These are phyloP conservation scores for Acrobasis repandana DNA, from an alignment of 2,888 invertebrate species.

Conservation along the genomic window DNA sequence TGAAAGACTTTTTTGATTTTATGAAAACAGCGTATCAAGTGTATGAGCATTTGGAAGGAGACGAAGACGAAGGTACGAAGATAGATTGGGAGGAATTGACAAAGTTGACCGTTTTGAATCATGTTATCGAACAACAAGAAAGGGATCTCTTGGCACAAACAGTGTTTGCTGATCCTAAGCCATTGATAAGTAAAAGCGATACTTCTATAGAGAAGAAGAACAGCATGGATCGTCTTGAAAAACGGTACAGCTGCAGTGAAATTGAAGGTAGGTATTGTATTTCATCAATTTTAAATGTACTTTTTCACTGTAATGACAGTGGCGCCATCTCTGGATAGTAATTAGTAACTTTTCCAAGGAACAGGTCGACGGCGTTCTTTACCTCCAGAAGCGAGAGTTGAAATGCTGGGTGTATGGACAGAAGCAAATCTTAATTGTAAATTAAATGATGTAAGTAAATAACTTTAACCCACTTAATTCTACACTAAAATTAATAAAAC, in stretches of 20 bases:
- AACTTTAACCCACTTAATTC: not conserved
- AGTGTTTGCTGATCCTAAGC: slow-evolving; percentile 55
- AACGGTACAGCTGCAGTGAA: slow-evolving; percentile 68
- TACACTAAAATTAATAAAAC: not conserved
- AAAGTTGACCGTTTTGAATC: slow-evolving; percentile 74
- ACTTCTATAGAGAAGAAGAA: slow-evolving; percentile 55
- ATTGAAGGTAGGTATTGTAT: slow-evolving; percentile 63
- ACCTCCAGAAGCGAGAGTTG: slow-evolving; percentile 63
- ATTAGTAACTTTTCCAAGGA: slow-evolving; percentile 40
- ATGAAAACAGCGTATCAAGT: slow-evolving; percentile 89
- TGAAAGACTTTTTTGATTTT: slow-evolving; percentile 88
- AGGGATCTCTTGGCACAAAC: slow-evolving; percentile 69
- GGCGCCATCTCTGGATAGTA: slow-evolving; percentile 38
- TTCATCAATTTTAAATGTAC: slow-evolving; percentile 21
- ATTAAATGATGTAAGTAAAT: slow-evolving; percentile 70
- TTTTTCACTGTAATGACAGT: slow-evolving; percentile 1
- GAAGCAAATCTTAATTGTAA: slow-evolving; percentile 78
- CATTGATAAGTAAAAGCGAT: slow-evolving; percentile 68
- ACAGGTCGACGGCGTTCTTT: slow-evolving; percentile 53
- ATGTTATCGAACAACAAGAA: slow-evolving; percentile 73
- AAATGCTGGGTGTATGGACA: slow-evolving; percentile 78
- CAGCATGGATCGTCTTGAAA: slow-evolving; percentile 49
- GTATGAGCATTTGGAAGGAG: slow-evolving; percentile 72
- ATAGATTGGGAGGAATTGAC: slow-evolving; percentile 80
- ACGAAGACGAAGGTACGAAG: slow-evolving; percentile 67